These are phyloP conservation scores for Drosophila lutescens DNA, from an alignment of 2,888 invertebrate genomes.

Conservation along the genomic window DNA sequence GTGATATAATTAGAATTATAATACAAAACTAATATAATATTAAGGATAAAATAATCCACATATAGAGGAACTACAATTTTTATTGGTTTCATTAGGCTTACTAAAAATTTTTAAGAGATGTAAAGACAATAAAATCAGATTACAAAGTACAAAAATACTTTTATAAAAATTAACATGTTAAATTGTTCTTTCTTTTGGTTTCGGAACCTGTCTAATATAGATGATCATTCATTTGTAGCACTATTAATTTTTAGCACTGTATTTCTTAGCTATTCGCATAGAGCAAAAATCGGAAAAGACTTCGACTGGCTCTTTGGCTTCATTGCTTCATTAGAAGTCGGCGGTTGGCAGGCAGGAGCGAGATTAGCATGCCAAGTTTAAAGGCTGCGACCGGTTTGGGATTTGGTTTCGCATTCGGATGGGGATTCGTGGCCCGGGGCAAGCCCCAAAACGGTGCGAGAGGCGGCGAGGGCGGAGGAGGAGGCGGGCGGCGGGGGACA, in stretches of 20 bases:
- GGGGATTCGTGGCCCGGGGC: constrained; percentile 41
- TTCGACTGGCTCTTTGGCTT: constrained; percentile 38
- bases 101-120: no score
- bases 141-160: no score
- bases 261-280: constrained; percentile 34
- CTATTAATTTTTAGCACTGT: constrained; percentile 8
- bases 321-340: constrained; percentile 68
- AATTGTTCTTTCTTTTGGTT: no score
- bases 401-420: constrained; percentile 8
- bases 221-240: no score
- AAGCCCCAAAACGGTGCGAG: constrained; percentile 54
- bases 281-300: constrained; percentile 53
- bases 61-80: no score
- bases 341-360: constrained; percentile 27
- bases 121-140: no score
- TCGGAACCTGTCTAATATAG: no score
- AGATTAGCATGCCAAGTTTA: constrained; percentile 57
- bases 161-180: no score
- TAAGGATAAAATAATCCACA: neutral
- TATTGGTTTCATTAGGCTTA: no score
- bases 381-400: constrained; percentile 59
- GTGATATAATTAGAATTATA: no score
- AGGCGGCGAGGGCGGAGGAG: neutral
- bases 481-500: constrained; percentile 8
- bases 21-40: neutral